Evolutionary conservation across 2,888 invertebrate species (phyloP).

Genomic region (Schizotus pectinicornis): DNA sequence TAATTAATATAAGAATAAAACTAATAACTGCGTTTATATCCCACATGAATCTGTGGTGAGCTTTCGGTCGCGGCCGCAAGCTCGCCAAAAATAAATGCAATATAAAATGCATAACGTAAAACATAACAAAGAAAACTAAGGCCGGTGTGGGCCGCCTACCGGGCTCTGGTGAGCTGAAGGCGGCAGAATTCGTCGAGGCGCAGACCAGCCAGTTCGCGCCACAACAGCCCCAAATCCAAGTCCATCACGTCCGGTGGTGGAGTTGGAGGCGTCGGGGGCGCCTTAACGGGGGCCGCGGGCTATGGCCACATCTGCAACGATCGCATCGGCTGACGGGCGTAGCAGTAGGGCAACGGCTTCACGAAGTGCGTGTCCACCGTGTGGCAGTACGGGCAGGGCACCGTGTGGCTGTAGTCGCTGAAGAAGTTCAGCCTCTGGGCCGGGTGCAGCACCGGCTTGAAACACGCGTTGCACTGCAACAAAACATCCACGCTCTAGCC

Average conservation of each 20-base stretch:
- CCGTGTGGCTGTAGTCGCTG: slow-evolving; percentile 92
- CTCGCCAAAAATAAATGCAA: slow-evolving; percentile 50
- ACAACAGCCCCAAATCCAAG: slow-evolving; percentile 57
- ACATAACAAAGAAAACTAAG: slow-evolving; percentile 57
- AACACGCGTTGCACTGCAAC: slow-evolving; percentile 90
- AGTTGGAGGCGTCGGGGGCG: slow-evolving; percentile 43
- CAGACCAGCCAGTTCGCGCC: slow-evolving; percentile 59
- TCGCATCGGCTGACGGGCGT: slow-evolving; percentile 70
- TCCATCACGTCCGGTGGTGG: slow-evolving; percentile 51
- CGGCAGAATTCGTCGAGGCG: slow-evolving; percentile 59
- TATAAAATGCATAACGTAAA: slow-evolving; percentile 55
- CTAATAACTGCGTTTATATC: slow-evolving; percentile 56
- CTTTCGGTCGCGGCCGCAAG: slow-evolving; percentile 13
- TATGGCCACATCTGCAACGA: slow-evolving; percentile 82
- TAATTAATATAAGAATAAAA: slow-evolving; percentile 47
- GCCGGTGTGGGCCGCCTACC: slow-evolving; percentile 47
- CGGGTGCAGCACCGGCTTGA: slow-evolving; percentile 84
- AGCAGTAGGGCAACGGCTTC: slow-evolving; percentile 85
- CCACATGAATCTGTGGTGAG: slow-evolving; percentile 45
- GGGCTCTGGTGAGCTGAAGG: slow-evolving; percentile 56
- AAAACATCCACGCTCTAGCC: slow-evolving; percentile 34
- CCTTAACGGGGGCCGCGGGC: slow-evolving; percentile 70
- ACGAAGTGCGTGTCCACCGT: slow-evolving; percentile 93
- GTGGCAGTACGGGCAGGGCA: slow-evolving; percentile 91
- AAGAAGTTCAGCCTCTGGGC: slow-evolving; percentile 88